These are phyloP conservation scores for Antedon mediterranea DNA, from an alignment of 53 echinoderm and acorn worm species.

Conservation along the genomic window DNA sequence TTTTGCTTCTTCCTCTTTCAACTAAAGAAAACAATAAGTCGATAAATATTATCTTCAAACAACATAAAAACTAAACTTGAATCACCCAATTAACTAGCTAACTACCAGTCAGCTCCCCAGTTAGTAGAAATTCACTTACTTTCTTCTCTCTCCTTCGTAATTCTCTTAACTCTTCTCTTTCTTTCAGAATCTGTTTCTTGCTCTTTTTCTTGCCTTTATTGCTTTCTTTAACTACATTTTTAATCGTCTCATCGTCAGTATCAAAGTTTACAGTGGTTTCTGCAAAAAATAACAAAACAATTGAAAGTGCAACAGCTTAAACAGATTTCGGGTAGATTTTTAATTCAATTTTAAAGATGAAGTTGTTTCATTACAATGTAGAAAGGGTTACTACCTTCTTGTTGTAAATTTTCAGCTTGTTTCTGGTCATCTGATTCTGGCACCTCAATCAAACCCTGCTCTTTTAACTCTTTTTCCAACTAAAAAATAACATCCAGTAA, in stretches of 20 bases:
- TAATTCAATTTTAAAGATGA: neutral
- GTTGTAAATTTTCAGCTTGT: neutral
- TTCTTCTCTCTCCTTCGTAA: constrained; percentile 49
- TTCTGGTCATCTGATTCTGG: neutral
- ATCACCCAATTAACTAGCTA: too few relatives aligned
- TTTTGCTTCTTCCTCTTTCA: constrained; percentile 60
- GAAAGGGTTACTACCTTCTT: too few relatives aligned
- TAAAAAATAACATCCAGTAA: neutral
- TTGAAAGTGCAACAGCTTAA: neutral
- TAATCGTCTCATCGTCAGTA: constrained; percentile 79
- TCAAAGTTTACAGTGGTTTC: constrained; percentile 48
- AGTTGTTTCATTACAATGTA: too few relatives aligned
- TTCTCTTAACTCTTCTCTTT: constrained; percentile 57
- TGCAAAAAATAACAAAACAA: neutral
- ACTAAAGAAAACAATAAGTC: constrained; percentile 13
- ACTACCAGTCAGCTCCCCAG: too few relatives aligned
- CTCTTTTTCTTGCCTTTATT: constrained; percentile 46
- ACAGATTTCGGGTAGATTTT: neutral
- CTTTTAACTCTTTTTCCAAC: neutral
- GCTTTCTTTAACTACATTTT: constrained; percentile 47
- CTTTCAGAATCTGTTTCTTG: constrained; percentile 75
- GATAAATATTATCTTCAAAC: too few relatives aligned
- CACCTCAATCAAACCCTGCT: neutral
- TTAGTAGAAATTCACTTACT: constrained; percentile 19
- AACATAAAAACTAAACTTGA: neutral